Percentiles rank a stretch among this genome's conserved stretches.
Evolutionary conservation across 1,140 invertebrate species (phyloP).

Genomic region (Ganaspis sp.): DNA sequence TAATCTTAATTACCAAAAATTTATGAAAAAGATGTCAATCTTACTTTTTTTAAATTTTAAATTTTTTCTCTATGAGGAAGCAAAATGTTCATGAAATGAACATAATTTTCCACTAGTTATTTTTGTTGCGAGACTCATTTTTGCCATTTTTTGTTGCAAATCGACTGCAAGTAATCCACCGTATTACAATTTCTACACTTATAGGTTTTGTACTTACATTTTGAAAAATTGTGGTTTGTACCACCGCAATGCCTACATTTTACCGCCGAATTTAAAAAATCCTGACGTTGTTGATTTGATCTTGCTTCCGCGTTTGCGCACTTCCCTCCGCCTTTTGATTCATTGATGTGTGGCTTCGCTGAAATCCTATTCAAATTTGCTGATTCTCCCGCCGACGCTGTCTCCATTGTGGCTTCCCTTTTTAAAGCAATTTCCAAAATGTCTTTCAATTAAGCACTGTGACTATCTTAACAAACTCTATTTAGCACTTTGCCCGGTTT

Average conservation of each 20-base stretch:
- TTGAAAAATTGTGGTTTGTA: neutral
- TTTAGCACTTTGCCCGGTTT: conserved; percentile 47
- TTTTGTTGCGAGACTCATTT: neutral
- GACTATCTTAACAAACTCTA: conserved; percentile 54
- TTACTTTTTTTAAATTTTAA: too few relatives aligned
- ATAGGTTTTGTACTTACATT: neutral
- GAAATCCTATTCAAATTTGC: neutral
- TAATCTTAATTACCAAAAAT: too few relatives aligned
- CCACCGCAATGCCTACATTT: neutral
- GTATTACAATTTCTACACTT: neutral
- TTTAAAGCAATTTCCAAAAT: conserved; percentile 49
- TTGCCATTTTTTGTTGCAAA: neutral
- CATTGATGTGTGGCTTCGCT: neutral
- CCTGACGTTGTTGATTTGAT: neutral
- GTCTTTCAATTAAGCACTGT: conserved; percentile 37
- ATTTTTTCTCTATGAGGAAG: too few relatives aligned
- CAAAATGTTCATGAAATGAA: too few relatives aligned
- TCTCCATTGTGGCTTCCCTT: conserved; percentile 51
- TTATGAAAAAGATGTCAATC: too few relatives aligned
- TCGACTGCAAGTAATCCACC: neutral
- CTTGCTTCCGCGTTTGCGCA: neutral
- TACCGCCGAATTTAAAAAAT: too few relatives aligned
- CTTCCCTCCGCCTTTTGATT: neutral
- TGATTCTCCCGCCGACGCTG: neutral
- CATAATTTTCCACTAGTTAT: too few relatives aligned